Percentiles rank a stretch among this genome's conserved stretches.
phyloP scores from a whole-genome alignment of 2,113 vertebrate species.

The Pyrgilauda ruficollis region DNA sequence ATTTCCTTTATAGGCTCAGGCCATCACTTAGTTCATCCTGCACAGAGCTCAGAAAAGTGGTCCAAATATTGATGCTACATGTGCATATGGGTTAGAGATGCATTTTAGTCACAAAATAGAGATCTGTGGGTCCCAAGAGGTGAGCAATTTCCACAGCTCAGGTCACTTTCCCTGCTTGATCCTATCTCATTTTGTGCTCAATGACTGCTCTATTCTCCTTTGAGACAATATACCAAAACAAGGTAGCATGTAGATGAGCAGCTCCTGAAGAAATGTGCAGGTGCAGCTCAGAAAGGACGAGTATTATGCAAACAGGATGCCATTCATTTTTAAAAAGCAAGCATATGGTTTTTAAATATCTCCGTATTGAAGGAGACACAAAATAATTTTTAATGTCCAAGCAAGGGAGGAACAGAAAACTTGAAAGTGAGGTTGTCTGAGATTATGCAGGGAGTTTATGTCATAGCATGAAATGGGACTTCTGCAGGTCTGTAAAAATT shows the following conservation, averaged over 20 bases:
- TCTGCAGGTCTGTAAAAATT: neutral
- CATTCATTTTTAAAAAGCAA: neutral
- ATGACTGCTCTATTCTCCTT: neutral
- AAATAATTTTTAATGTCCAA: fast-evolving
- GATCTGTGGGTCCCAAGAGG: neutral
- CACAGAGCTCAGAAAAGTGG: neutral
- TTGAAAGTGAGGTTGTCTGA: neutral
- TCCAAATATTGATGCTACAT: neutral
- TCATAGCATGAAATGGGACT: neutral
- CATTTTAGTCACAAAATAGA: neutral
- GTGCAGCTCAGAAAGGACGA: neutral
- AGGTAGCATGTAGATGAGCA: neutral
- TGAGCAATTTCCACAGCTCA: neutral
- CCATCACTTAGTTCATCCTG: neutral
- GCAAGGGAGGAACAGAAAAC: neutral
- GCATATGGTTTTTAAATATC: neutral
- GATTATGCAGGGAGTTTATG: neutral
- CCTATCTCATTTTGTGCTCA: neutral
- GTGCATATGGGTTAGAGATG: neutral
- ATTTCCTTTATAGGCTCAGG: neutral
- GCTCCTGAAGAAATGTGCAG: neutral
- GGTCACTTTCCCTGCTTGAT: neutral
- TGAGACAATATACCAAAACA: neutral
- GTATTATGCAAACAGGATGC: neutral
- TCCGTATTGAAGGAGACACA: neutral